Conservation (phyloP, 1,140 invertebrate species). For the Linepithema humile region DNA sequence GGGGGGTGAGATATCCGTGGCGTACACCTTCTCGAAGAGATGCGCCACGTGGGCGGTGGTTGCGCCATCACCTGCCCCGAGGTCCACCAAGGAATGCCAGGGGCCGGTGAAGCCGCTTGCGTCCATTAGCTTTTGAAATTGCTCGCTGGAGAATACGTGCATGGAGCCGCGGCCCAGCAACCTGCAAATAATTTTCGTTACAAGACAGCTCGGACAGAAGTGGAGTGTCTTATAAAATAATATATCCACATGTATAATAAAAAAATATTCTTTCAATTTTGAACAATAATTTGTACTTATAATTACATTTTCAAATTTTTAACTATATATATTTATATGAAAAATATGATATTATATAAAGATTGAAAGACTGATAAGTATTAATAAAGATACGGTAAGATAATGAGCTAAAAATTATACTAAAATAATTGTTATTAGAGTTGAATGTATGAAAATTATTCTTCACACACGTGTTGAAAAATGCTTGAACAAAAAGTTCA, state of each 20-base stretch:
- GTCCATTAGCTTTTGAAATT: conserved; percentile 89
- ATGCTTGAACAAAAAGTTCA: too few relatives aligned
- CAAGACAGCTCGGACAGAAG: not conserved
- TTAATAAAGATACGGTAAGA: too few relatives aligned
- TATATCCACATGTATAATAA: too few relatives aligned
- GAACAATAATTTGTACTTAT: not conserved
- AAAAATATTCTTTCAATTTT: not conserved
- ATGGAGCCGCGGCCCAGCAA: conserved; percentile 94
- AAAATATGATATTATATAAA: not conserved
- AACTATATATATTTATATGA: not conserved
- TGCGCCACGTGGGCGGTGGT: conserved; percentile 91
- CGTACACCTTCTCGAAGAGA: conserved; percentile 90
- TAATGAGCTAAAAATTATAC: too few relatives aligned
- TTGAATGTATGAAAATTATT: too few relatives aligned
- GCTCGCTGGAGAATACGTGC: conserved; percentile 94
- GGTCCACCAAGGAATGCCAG: conserved; percentile 89
- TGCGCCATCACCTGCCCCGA: conserved; percentile 96
- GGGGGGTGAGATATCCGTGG: conserved; percentile 93
- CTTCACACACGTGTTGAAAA: too few relatives aligned
- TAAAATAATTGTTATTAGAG: too few relatives aligned
- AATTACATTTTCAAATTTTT: not conserved
- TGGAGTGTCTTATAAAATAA: too few relatives aligned
- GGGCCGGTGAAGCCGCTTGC: conserved; percentile 78
- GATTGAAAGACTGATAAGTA: not conserved
- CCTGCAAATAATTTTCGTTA: conserved; percentile 83